Evolutionary conservation across 2,797 vertebrate genomes (phyloP).

Genomic region (Toxotes lorentzi): DNA sequence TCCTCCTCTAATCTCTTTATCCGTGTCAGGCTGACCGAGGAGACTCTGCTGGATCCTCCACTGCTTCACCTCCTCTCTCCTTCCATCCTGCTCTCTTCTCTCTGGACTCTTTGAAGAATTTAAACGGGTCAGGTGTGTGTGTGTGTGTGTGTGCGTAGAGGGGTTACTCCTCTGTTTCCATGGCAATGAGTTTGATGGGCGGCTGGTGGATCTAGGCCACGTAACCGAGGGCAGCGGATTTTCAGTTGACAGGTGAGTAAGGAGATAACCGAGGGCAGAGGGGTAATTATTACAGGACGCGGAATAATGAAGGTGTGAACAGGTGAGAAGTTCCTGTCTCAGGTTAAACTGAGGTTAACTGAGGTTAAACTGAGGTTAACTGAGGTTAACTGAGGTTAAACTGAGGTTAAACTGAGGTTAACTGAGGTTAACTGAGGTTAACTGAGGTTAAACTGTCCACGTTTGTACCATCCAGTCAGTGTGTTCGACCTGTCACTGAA

Average conservation of each 20-base stretch:
- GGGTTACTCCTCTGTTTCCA: constrained; percentile 48
- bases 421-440: too few relatives aligned
- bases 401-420: too few relatives aligned
- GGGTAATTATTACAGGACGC: not conserved
- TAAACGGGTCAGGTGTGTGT: not conserved
- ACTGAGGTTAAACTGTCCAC: too few relatives aligned
- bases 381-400: too few relatives aligned
- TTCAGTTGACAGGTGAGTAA: constrained; percentile 65
- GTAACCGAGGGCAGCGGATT: constrained; percentile 43
- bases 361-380: too few relatives aligned
- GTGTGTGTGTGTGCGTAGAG: not conserved
- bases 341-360: too few relatives aligned
- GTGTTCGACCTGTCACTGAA: too few relatives aligned
- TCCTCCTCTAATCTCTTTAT: constrained; percentile 75
- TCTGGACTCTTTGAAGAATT: not conserved
- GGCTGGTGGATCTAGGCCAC: constrained; percentile 45
- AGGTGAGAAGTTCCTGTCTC: too few relatives aligned
- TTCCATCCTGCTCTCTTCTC: not conserved
- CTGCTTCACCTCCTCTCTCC: not conserved
- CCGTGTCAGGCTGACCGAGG: constrained; percentile 61
- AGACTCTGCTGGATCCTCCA: constrained; percentile 31
- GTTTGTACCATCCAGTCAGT: too few relatives aligned
- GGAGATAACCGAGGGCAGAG: not conserved
- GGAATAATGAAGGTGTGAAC: too few relatives aligned
- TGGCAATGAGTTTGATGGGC: constrained; percentile 45